Evolutionary conservation across 2,797 vertebrate species (phyloP).

Genomic region (Acrocephalus scirpaceus): DNA sequence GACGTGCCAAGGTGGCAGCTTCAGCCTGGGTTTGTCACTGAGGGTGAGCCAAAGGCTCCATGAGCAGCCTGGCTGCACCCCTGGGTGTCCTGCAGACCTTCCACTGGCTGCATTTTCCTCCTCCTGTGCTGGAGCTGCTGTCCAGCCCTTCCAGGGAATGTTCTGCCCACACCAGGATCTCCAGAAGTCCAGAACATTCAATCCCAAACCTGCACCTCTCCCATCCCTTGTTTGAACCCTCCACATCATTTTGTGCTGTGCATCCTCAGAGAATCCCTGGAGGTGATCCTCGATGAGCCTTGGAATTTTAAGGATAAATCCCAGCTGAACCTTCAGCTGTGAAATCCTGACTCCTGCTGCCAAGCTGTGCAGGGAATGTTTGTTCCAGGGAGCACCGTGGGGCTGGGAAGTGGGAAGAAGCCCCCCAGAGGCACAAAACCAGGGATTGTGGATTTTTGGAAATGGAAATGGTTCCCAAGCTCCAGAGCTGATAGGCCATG

Average conservation of each 20-base stretch:
- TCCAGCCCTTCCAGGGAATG: neutral
- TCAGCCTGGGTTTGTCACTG: neutral
- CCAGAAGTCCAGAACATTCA: neutral
- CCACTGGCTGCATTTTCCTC: rapidly evolving
- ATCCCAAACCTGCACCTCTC: neutral
- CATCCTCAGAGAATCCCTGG: neutral
- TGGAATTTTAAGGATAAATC: neutral
- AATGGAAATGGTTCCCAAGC: neutral
- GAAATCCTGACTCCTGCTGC: neutral
- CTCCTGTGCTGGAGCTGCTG: rapidly evolving
- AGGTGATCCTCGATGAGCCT: neutral
- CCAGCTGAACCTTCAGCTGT: neutral
- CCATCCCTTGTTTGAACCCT: neutral
- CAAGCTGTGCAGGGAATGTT: neutral
- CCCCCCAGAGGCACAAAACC: neutral
- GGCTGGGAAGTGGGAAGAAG: neutral
- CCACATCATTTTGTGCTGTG: neutral
- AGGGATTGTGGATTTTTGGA: rapidly evolving
- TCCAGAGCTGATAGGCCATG: neutral
- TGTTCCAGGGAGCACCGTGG: neutral
- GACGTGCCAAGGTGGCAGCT: neutral
- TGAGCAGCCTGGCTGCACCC: neutral
- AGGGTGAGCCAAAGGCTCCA: neutral
- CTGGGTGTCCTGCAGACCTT: neutral
- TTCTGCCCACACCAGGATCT: neutral